These are phyloP conservation scores for Casuarius casuarius DNA, from an alignment of 2,113 vertebrate species.

Conservation along the genomic window DNA sequence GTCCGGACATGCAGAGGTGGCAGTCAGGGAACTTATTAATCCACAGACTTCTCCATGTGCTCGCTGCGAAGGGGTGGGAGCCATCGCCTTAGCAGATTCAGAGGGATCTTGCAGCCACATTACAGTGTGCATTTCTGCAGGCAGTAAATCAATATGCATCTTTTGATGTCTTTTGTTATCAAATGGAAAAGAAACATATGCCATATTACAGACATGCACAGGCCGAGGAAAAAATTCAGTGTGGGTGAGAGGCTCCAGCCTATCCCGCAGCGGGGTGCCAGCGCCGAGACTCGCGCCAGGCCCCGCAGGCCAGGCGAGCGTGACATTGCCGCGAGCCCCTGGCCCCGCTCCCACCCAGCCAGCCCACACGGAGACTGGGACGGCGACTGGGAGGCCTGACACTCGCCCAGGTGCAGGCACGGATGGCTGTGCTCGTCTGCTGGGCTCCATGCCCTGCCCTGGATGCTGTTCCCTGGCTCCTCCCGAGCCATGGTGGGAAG, in stretches of 20 bases:
- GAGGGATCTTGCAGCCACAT: neutral
- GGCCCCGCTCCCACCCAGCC: neutral
- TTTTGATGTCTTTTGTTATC: neutral
- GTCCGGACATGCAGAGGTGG: neutral
- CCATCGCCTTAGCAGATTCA: neutral
- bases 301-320: neutral
- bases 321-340: neutral
- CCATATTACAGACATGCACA: accelerated
- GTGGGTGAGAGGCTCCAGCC: neutral
- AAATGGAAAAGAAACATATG: neutral
- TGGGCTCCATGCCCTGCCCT: neutral
- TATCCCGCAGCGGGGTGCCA: neutral
- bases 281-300: neutral
- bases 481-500: accelerated
- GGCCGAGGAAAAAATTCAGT: accelerated
- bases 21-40: neutral
- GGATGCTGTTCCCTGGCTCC: neutral
- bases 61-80: neutral
- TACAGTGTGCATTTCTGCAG: neutral
- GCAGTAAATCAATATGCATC: neutral
- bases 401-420: neutral
- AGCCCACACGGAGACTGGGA: neutral
- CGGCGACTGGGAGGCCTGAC: accelerated
- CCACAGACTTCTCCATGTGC: neutral
- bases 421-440: neutral